A percentile compares a stretch with the other conserved stretches of the same genome.
These are phyloP conservation scores for Sarcophaga subvicina DNA, from an alignment of 2,888 invertebrate genomes.

Conservation along the genomic window DNA sequence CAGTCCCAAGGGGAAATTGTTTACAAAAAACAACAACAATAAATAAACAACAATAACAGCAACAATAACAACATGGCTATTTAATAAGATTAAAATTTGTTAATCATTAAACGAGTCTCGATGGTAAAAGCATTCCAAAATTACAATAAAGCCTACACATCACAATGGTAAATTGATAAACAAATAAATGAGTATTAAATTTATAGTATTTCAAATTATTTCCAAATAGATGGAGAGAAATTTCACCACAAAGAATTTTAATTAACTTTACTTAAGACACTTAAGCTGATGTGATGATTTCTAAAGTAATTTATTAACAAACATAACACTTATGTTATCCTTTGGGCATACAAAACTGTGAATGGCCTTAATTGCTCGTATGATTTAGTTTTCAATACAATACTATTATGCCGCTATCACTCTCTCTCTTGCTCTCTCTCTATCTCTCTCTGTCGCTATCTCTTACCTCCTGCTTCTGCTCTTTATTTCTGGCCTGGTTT, in stretches of 20 bases:
- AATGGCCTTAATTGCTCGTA: not conserved
- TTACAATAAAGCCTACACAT: not conserved
- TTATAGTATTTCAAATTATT: not conserved
- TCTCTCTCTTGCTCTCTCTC: no score
- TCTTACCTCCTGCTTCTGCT: no score
- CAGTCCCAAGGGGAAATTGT: slow-evolving; percentile 37
- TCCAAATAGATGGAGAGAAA: slow-evolving; percentile 22
- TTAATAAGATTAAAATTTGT: slow-evolving; percentile 40
- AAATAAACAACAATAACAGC: not conserved
- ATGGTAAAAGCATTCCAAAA: no score
- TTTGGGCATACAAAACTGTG: not conserved
- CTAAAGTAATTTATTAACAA: not conserved
- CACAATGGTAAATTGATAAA: slow-evolving; percentile 7
- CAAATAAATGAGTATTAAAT: slow-evolving; percentile 8
- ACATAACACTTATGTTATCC: not conserved
- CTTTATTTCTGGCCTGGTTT: no score
- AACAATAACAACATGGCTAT: slow-evolving; percentile 1
- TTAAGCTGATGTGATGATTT: not conserved
- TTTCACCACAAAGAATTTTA: not conserved
- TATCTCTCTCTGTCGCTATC: no score
- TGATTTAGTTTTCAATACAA: not conserved
- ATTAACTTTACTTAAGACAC: not conserved
- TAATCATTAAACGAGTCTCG: slow-evolving; percentile 37
- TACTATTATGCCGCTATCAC: not conserved
- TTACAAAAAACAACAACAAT: slow-evolving; percentile 6